phyloP scores from a whole-genome alignment of 2,113 vertebrate genomes.

The Craseonycteris thonglongyai region DNA sequence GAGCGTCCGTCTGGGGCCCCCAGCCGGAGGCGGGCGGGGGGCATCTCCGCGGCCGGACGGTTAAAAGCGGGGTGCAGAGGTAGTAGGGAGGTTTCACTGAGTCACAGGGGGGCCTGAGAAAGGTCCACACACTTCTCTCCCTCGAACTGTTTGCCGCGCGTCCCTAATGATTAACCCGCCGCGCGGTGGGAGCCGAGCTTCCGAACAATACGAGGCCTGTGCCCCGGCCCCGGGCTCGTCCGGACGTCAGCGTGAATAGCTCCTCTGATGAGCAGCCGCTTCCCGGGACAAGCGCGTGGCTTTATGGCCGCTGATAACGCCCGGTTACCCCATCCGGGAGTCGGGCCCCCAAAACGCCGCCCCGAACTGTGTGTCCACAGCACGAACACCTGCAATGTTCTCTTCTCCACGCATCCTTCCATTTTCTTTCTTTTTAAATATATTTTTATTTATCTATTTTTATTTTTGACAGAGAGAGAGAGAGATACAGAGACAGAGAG shows the following conservation, averaged over 20 bases:
- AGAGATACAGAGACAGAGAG: too few species aligned
- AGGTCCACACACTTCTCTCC: conserved; percentile 69
- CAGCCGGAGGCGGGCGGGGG: too few species aligned
- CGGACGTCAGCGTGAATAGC: conserved; percentile 75
- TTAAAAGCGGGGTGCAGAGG: neutral
- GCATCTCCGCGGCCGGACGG: neutral
- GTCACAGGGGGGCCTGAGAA: conserved; percentile 57
- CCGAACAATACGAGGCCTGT: conserved; percentile 72
- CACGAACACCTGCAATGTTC: too few species aligned
- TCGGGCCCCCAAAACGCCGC: neutral
- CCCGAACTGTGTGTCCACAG: neutral
- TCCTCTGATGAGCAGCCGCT: conserved; percentile 74
- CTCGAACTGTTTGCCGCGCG: conserved; percentile 50
- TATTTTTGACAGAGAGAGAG: too few species aligned
- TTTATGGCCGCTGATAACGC: conserved; percentile 81
- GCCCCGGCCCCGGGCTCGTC: conserved; percentile 21
- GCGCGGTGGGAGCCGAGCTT: conserved; percentile 62
- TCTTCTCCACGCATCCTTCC: too few species aligned
- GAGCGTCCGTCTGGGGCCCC: too few species aligned
- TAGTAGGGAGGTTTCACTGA: conserved; percentile 33
- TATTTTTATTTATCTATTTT: too few species aligned
- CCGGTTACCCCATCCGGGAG: conserved; percentile 55
- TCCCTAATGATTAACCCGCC: conserved; percentile 75
- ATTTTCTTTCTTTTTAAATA: too few species aligned
- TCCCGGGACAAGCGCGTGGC: conserved; percentile 75